Base-by-base conservation (phyloP, 2,113 vertebrate species). In the Hylia prasina region DNA sequence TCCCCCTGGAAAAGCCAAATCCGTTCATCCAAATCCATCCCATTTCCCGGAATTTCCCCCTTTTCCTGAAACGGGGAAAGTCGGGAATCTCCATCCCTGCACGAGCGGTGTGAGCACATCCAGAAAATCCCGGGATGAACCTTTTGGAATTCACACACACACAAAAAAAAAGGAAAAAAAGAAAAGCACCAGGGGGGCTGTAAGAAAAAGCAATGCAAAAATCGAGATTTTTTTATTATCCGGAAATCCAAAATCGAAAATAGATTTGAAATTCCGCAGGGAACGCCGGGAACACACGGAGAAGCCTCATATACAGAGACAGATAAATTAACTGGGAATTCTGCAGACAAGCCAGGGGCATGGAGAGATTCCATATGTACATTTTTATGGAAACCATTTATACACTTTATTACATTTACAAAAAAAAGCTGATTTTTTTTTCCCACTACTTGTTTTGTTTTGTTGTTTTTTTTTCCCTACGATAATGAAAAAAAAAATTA, bases 261-360 rank as follows among this genome's bases (percentile, higher is more conserved):
- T 99, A 99, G 99, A 98, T 99, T 99, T 99, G 98, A 99, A 99
- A 99, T 99, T 99, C 99, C 98, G 98, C 97, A 99, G 99, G 99
- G 99, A 98, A 99, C 98, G 98, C 98, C 98, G 98, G 99, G 61
- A 98, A 98, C 98, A 98, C 99, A 98, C 98, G 98, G 98, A 98
- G 98, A 99, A 99, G 99, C 99, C 99, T 99, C 99, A 99, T 99
- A 99, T 99, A 99, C 99, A 99, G 99, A 99, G 99, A 99, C 98
- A 98, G 99, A 99, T 99, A 99, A 99, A 99, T 99, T 99, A 99
- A 99, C 98, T 98, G 99, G 98, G 82, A 85, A 42, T 66, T 99
- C 98, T 98, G 99, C 99, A 99, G 99, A 99, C 99, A 98, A 99
- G 99, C 99, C 98, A 97, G 95, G 98, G 97, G 98, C 97, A 98